Base-by-base conservation (phyloP, 2,888 invertebrate genomes). In the Oegoconia quadripuncta region DNA sequence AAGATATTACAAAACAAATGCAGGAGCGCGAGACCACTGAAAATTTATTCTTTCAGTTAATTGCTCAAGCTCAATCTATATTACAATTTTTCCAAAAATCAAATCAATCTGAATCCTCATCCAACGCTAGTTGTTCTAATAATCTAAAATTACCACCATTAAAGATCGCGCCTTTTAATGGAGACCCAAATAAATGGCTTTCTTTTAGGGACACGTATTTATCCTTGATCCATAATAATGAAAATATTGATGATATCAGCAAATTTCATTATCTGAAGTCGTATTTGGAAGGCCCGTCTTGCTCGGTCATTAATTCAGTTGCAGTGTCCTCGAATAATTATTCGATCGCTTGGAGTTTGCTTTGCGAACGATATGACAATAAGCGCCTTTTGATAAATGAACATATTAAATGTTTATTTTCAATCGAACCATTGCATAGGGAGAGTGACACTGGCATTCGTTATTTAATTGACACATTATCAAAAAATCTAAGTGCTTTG, bases 311-410 rank as follows among this genome's bases (percentile, higher is more conserved):
- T 13, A 22, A 32, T 17, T 39, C 39, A 14, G 28, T 45, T 3
- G 32, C 31, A 1, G 42, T 42, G 4, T 40, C 39, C 1, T n/a
- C 27, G 1, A 33, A 25, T 11, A 42, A 44, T 26, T 48, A 36
- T 32, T 7, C 17, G n/a, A 31, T 34, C 3, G 46, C 41, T 9
- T 46, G 42, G 42, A 13, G 32, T 13, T 14, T 44, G 2, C 38
- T 47, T 22, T 44, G 47, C 22, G 38, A 44, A 3, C 27, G 44
- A 2, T 47, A 28, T 27, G 22, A 41, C n/a, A 46, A 46, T 17
- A 46, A 41, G 8, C 16, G 41, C 12, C 39, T 39, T 8, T 25
- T 42, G 9, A 34, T 47, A 2, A 42, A 47, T 29, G 34, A 47
- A 15, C 48, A 45, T 27, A 14, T 48, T 3, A 42, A 41, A 18